phyloP scores from a whole-genome alignment of 2,113 vertebrate genomes.

The Entomyzon cyanotis region DNA sequence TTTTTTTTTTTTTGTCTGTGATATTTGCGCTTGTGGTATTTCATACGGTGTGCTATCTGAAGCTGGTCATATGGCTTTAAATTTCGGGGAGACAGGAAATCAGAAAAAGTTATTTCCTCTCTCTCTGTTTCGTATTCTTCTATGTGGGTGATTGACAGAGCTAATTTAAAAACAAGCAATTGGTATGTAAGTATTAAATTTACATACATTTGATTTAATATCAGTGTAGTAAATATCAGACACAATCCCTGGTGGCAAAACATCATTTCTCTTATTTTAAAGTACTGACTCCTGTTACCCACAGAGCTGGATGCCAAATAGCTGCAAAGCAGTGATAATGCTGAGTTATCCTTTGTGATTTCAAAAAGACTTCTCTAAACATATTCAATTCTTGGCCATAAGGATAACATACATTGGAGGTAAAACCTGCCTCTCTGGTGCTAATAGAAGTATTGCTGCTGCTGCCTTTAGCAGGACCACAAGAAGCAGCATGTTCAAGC shows the following conservation, averaged over 20 bases:
- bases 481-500: background rate
- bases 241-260: background rate
- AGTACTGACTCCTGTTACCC: background rate
- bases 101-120: background rate
- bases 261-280: background rate
- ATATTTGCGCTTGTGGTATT: background rate
- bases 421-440: background rate
- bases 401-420: background rate
- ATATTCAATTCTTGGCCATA: background rate
- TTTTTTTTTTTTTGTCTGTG: slow-evolving; percentile 10
- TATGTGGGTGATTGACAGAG: background rate
- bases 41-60: background rate
- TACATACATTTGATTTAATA: background rate
- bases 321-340: background rate
- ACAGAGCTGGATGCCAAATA: background rate
- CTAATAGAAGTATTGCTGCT: background rate
- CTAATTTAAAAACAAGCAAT: background rate
- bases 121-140: background rate
- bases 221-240: background rate
- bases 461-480: background rate
- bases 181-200: background rate
- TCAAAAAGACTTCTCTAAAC: background rate
- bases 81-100: background rate
- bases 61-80: background rate
- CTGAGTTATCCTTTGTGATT: background rate